phyloP scores from a whole-genome alignment of 2,797 vertebrate genomes.

The Chromobotia macracanthus region DNA sequence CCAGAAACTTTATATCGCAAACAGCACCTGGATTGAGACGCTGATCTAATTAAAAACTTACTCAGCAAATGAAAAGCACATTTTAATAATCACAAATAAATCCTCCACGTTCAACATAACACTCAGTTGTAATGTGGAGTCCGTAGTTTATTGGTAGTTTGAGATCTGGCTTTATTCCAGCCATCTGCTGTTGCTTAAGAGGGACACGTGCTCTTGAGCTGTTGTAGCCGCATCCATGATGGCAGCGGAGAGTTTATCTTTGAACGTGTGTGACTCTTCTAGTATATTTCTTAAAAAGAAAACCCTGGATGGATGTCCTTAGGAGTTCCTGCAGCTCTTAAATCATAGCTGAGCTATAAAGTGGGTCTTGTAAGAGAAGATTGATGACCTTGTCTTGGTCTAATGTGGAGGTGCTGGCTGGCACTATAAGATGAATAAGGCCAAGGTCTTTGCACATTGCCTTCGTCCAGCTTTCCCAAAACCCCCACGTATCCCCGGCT shows the following conservation, averaged over 20 bases:
- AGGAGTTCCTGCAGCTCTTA: background rate
- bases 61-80: background rate
- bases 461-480: slow-evolving; percentile 65
- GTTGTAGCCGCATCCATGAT: background rate
- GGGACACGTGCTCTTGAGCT: background rate
- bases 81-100: background rate
- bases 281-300: background rate
- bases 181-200: slow-evolving; percentile 75
- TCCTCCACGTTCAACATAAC: background rate
- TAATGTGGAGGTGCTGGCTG: slow-evolving; percentile 56
- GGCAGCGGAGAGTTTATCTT: background rate
- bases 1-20: too few relatives aligned
- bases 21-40: too few relatives aligned
- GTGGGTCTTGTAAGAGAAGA: slow-evolving; percentile 44
- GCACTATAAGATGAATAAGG: slow-evolving; percentile 64
- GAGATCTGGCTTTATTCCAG: slow-evolving; percentile 74
- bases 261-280: slow-evolving; percentile 8
- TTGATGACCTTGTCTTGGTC: slow-evolving; percentile 51
- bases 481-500: slow-evolving; percentile 61
- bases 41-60: background rate
- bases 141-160: slow-evolving; percentile 73
- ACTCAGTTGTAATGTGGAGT: slow-evolving; percentile 53
- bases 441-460: slow-evolving; percentile 71
- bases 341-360: slow-evolving; percentile 27
- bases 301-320: background rate